phyloP scores from a whole-genome alignment of 1,140 invertebrate genomes.

The Dendrolimus kikuchii region DNA sequence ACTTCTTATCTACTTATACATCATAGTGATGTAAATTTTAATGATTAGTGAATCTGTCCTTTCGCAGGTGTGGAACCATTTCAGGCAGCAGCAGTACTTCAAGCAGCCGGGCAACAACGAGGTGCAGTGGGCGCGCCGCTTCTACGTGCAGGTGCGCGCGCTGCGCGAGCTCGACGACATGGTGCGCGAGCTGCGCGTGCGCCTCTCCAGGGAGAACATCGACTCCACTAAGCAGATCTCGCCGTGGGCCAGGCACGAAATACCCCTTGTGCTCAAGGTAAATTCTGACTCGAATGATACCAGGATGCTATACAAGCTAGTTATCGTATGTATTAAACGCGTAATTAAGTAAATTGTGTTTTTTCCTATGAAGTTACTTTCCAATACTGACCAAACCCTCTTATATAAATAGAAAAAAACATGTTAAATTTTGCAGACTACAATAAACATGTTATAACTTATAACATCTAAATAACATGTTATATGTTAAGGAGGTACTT shows the following conservation, averaged over 20 bases:
- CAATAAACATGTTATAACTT: too few species aligned
- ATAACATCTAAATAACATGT: too few species aligned
- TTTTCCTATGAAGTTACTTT: too few species aligned
- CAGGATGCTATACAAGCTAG: too few species aligned
- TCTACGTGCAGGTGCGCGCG: conserved; percentile 82
- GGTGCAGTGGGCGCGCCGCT: conserved; percentile 79
- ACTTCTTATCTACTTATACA: too few species aligned
- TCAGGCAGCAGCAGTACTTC: conserved; percentile 45
- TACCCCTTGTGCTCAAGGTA: conserved; percentile 77
- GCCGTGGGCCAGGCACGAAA: conserved; percentile 66
- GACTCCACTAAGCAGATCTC: conserved; percentile 31
- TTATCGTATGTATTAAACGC: too few species aligned
- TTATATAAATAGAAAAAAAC: too few species aligned
- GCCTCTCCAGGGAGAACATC: conserved; percentile 75
- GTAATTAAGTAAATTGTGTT: too few species aligned
- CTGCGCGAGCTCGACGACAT: conserved; percentile 83
- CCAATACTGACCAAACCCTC: too few species aligned
- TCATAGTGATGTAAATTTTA: too few species aligned
- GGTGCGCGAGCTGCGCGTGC: conserved; percentile 77
- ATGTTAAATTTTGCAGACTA: too few species aligned
- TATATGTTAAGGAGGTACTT: too few species aligned
- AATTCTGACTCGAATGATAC: background rate
- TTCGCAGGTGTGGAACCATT: conserved; percentile 48
- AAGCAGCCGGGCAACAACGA: conserved; percentile 62
- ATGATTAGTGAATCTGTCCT: background rate